Conservation (phyloP, 2,888 invertebrate species). For the Pelosia muscerda region DNA sequence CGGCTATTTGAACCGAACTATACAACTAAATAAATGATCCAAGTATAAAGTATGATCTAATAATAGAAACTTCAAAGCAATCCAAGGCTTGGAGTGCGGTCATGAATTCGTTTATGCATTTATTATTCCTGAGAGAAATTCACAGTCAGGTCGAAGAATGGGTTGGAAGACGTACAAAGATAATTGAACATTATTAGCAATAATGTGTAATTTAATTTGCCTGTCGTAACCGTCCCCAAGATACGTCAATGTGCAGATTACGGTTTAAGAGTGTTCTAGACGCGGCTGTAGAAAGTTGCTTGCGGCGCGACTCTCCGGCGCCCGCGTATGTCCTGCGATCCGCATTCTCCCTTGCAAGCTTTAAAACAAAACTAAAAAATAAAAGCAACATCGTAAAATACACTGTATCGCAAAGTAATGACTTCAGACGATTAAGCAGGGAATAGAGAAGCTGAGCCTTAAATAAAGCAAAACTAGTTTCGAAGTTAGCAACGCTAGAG, state of each 20-base stretch:
- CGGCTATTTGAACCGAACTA: conserved; percentile 10
- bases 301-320: conserved; percentile 84
- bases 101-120: conserved; percentile 19
- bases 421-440: conserved; percentile 66
- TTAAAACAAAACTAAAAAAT: conserved; percentile 78
- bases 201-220: conserved; percentile 81
- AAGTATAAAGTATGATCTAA: conserved; percentile 13
- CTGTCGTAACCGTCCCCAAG: conserved; percentile 80
- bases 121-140: conserved; percentile 41
- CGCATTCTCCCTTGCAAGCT: conserved; percentile 80
- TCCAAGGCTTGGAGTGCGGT: conserved; percentile 13
- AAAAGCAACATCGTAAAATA: conserved; percentile 76
- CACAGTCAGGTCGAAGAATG: conserved; percentile 48
- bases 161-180: conserved; percentile 54
- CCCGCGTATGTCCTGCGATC: conserved; percentile 83
- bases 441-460: conserved; percentile 64
- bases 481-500: conserved; percentile 36
- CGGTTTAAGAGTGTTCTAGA: conserved; percentile 85
- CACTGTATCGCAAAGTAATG: conserved; percentile 67
- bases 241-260: conserved; percentile 85
- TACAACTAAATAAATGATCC: conserved; percentile 20
- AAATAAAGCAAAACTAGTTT: conserved; percentile 45
- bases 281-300: conserved; percentile 85
- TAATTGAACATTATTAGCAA: conserved; percentile 69
- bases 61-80: conserved; percentile 19